Conservation (phyloP, 2,113 vertebrate species). For the Eublepharis macularius region DNA sequence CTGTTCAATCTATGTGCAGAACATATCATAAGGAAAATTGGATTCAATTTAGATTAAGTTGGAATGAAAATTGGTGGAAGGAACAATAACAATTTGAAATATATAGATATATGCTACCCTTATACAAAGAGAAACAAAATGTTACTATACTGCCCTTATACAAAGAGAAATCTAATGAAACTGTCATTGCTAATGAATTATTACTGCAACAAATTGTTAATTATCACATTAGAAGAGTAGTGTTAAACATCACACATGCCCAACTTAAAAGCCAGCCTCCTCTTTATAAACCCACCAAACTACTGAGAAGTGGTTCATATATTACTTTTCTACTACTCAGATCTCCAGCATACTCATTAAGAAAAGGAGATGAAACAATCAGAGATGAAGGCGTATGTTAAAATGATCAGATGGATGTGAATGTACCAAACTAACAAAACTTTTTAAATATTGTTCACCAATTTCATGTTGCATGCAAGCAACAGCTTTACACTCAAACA, state of each 20-base stretch:
- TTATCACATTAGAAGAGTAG: too few species aligned
- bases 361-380: neutral
- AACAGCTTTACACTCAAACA: neutral
- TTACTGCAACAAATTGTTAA: too few species aligned
- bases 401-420: neutral
- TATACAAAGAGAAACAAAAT: too few species aligned
- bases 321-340: neutral
- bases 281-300: neutral
- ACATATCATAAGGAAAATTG: too few species aligned
- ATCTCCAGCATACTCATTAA: neutral
- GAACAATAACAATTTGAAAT: too few species aligned
- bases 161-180: too few species aligned
- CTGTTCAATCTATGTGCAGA: too few species aligned
- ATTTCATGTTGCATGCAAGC: neutral
- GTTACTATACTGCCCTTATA: too few species aligned
- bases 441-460: neutral
- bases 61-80: too few species aligned
- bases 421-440: neutral
- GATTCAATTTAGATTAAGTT: too few species aligned
- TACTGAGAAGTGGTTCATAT: neutral
- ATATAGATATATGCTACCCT: too few species aligned
- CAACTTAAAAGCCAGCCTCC: neutral
- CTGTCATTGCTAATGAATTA: too few species aligned
- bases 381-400: neutral
- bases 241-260: neutral